phyloP scores from a whole-genome alignment of 1,140 invertebrate species.

The Cydia splendana region DNA sequence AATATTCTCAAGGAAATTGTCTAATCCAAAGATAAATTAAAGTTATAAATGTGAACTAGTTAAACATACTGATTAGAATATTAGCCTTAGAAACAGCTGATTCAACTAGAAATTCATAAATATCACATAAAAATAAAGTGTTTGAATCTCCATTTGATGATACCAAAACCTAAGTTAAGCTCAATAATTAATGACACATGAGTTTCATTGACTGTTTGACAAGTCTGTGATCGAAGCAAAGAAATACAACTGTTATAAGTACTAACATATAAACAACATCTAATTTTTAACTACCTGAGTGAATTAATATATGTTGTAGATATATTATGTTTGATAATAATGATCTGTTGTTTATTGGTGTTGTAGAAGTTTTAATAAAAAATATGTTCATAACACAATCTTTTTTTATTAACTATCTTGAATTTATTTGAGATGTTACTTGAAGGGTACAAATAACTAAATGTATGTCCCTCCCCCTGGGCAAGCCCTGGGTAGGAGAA shows the following conservation, averaged over 20 bases:
- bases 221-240: neutral
- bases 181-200: neutral
- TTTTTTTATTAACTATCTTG: slow-evolving; percentile 34
- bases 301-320: neutral
- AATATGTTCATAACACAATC: slow-evolving; percentile 34
- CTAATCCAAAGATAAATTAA: neutral
- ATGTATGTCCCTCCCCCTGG: too few relatives aligned
- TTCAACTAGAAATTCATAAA: too few relatives aligned
- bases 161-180: neutral
- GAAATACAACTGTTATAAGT: neutral
- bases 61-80: neutral
- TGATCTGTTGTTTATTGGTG: slow-evolving; percentile 36
- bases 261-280: neutral
- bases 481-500: too few relatives aligned
- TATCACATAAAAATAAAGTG: neutral
- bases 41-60: neutral
- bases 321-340: slow-evolving; percentile 34
- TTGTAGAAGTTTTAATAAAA: slow-evolving; percentile 40
- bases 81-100: neutral
- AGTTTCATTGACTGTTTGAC: neutral
- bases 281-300: neutral
- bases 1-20: neutral
- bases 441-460: too few relatives aligned
- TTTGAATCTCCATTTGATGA: neutral
- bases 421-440: too few relatives aligned